These are phyloP conservation scores for Bettongia penicillata DNA, from an alignment of 2,113 vertebrate genomes.

Conservation along the genomic window DNA sequence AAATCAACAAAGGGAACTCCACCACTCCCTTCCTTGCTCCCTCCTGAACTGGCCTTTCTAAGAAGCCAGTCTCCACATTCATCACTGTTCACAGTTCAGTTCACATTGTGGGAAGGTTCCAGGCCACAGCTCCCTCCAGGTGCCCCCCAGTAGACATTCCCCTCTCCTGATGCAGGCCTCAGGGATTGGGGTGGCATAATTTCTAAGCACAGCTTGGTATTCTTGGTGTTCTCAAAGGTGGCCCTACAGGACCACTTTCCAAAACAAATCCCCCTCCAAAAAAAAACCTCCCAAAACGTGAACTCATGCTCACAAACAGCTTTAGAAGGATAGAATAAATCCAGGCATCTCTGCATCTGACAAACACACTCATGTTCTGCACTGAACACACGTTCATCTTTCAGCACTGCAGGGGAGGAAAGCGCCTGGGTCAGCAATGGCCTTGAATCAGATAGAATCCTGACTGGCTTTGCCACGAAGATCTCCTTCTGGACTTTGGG, in stretches of 20 bases:
- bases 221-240: not conserved
- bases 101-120: not conserved
- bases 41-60: too few relatives aligned
- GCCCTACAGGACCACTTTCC: not conserved
- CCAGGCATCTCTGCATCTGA: too few relatives aligned
- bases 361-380: not conserved
- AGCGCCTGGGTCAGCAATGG: too few relatives aligned
- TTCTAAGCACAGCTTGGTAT: not conserved
- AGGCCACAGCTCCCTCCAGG: not conserved
- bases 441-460: too few relatives aligned
- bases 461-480: too few relatives aligned
- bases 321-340: not conserved
- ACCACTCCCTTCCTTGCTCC: not conserved
- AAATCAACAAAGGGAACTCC: not conserved
- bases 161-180: not conserved
- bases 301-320: not conserved
- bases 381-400: too few relatives aligned
- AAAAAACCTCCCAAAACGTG: not conserved
- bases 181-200: too few relatives aligned
- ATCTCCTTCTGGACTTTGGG: fast-evolving
- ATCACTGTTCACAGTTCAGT: not conserved
- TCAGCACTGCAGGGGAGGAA: too few relatives aligned
- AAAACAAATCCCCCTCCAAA: not conserved
- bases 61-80: too few relatives aligned
- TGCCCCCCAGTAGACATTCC: not conserved